Conservation (phyloP, 2,797 vertebrate genomes). For the Aeoliscus strigatus region DNA sequence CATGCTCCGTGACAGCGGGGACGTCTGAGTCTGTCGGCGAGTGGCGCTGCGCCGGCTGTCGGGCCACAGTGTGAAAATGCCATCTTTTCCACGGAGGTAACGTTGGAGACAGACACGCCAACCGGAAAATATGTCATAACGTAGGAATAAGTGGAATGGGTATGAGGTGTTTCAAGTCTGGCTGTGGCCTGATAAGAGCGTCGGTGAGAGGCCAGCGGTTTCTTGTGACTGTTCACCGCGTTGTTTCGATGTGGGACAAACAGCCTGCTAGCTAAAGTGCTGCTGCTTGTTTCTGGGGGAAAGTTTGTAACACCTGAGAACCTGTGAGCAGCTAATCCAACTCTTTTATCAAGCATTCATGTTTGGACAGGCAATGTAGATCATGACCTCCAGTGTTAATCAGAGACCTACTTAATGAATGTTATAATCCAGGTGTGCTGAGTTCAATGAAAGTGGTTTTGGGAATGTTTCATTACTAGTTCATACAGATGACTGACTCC, state of each 20-base stretch:
- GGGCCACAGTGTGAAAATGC: slow-evolving; percentile 64
- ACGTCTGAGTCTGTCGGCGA: slow-evolving; percentile 48
- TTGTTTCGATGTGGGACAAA: slow-evolving; percentile 5
- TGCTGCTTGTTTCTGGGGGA: neutral
- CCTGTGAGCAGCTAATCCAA: no score
- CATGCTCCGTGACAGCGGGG: slow-evolving; percentile 46
- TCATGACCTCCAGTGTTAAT: no score
- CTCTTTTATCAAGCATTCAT: neutral
- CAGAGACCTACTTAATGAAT: no score
- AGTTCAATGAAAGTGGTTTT: slow-evolving; percentile 1
- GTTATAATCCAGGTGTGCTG: neutral
- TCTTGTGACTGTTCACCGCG: neutral
- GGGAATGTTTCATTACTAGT: neutral
- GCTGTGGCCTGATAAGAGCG: no score
- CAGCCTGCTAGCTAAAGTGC: neutral
- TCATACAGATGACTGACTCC: neutral
- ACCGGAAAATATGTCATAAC: neutral
- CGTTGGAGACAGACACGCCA: slow-evolving; percentile 19
- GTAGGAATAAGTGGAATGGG: neutral
- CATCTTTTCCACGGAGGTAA: slow-evolving; percentile 71
- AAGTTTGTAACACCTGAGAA: slow-evolving; percentile 1
- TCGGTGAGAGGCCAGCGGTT: neutral
- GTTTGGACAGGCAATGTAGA: no score
- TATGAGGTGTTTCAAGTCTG: neutral
- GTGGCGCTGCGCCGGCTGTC: slow-evolving; percentile 49